Base-by-base conservation (phyloP, 2,797 vertebrate genomes). In the Protonibea diacanthus region DNA sequence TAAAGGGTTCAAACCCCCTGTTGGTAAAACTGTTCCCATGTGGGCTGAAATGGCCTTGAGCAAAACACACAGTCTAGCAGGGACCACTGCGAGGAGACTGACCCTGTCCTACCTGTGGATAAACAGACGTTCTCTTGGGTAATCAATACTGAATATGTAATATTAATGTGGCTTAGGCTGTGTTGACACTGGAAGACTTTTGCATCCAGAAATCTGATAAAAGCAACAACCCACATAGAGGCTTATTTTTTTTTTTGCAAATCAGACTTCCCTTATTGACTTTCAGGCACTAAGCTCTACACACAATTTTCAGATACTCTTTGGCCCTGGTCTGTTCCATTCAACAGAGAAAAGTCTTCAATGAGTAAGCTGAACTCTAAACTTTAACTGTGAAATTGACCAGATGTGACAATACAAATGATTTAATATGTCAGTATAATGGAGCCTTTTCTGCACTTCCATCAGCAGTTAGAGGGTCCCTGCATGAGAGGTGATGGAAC, bases 401-500 rank as follows among this genome's bases (percentile, higher is more conserved):
- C 83, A 74, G 73, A 86, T 82, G 74, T 89, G 88, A 91, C 88
- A 90, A 83, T 82, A 62, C 56, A 48, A 73, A 86, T 90, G 88
- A 91, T 91, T 93, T 78, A 91, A 91, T 85, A 73, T 81, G 88
- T 83, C 66, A 13, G 67, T 74, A 78, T 88, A 91, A 87, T 78
- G 76, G 1, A 73, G 85, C 42, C 83, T 87, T 84, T 80, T 83
- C 75, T 87, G 74, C 86, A 74, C 81, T 83, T 85, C 82, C 80
- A 87, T 91, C 84, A 82, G 83, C 82, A 56, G 86, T 80, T 84
- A 86, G 86, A 90, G 84, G 79, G 84, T 67, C 78, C 73, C 72
- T 69, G 77, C 87, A 74, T 78, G 88, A 91, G 88, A 92, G 88
- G 84, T 92, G 89, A 93, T 90, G 84, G 88, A 89, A 93, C 79